These are phyloP conservation scores for Vultur gryphus DNA, from an alignment of 2,797 vertebrate species.

Conservation along the genomic window DNA sequence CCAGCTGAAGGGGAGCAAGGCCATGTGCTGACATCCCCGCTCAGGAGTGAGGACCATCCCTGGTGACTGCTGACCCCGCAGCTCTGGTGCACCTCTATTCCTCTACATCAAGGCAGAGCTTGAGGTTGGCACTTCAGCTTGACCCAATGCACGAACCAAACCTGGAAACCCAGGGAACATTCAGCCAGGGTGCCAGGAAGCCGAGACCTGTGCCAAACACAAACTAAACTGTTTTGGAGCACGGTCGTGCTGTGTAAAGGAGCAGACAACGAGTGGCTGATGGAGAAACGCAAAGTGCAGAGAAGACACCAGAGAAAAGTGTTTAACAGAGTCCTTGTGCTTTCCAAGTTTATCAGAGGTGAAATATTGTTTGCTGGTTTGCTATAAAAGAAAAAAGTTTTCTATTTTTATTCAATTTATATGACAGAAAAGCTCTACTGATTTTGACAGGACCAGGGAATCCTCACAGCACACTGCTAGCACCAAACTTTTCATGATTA, in stretches of 20 bases:
- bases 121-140: not conserved
- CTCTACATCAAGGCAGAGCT: not conserved
- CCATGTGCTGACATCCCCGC: accelerated
- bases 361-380: not conserved
- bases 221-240: not conserved
- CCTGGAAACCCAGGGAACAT: not conserved
- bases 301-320: not conserved
- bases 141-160: accelerated
- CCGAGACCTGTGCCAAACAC: not conserved
- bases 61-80: not conserved
- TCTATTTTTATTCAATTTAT: not conserved
- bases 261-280: not conserved
- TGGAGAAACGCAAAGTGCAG: not conserved
- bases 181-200: not conserved
- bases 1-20: not conserved
- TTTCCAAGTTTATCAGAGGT: not conserved
- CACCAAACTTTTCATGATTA: not conserved
- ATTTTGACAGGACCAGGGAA: not conserved
- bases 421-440: not conserved
- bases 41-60: not conserved
- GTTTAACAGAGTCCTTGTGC: not conserved
- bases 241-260: accelerated
- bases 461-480: not conserved
- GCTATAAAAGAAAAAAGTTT: not conserved
- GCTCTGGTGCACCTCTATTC: not conserved